phyloP scores from a whole-genome alignment of 2,113 vertebrate genomes.

The Spilogale gracilis region DNA sequence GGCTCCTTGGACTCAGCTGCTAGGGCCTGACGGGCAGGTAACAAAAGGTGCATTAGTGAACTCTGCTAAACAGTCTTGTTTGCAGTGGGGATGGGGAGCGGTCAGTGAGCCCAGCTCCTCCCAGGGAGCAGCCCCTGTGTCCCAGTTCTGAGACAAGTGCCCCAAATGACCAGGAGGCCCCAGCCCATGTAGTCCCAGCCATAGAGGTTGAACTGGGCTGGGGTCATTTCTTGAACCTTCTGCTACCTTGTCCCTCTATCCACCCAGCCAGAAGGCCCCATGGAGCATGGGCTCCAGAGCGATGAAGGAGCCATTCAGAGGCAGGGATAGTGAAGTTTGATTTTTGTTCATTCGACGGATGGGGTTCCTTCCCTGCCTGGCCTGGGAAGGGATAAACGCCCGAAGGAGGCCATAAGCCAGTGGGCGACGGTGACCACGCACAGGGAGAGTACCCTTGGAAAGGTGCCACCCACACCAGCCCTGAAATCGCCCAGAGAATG shows the following conservation, averaged over 20 bases:
- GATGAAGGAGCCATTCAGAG: background rate
- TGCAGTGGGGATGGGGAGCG: too few relatives aligned
- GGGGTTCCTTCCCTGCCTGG: rapidly evolving
- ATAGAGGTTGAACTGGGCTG: too few relatives aligned
- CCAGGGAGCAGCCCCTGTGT: background rate
- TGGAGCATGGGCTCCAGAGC: background rate
- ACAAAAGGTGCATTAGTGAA: background rate
- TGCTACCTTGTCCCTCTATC: background rate
- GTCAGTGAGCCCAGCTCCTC: background rate
- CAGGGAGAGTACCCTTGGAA: background rate
- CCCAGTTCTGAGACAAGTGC: background rate
- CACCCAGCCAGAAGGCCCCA: background rate
- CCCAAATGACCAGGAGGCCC: background rate
- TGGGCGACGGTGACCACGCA: too few relatives aligned
- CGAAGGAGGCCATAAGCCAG: background rate
- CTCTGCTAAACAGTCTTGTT: background rate
- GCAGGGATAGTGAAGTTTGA: background rate
- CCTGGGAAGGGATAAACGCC: background rate
- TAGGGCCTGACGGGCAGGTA: too few relatives aligned
- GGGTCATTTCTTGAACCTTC: background rate
- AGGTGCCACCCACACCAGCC: too few relatives aligned
- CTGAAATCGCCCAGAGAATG: background rate
- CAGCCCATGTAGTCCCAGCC: too few relatives aligned
- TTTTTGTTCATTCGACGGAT: background rate
- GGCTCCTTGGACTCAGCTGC: background rate